These are phyloP conservation scores for Pterobdella sp. DNA, from an alignment of 2,888 invertebrate genomes.

Conservation along the genomic window DNA sequence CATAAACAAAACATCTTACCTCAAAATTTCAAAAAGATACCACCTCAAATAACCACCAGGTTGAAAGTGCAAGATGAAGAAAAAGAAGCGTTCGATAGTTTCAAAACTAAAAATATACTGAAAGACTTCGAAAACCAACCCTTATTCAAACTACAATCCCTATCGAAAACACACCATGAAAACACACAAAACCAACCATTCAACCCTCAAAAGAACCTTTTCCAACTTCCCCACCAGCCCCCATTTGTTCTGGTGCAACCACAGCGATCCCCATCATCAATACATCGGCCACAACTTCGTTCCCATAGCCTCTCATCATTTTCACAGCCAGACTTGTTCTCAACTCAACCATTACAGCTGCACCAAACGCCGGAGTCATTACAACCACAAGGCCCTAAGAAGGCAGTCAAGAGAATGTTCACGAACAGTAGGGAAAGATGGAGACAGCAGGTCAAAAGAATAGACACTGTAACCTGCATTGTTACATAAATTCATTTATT, in stretches of 20 bases:
- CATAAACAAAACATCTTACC: too few relatives aligned
- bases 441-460: slow-evolving; percentile 62
- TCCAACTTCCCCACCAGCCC: not conserved
- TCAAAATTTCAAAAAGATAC: too few relatives aligned
- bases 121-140: too few relatives aligned
- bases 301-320: not conserved
- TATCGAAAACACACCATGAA: not conserved
- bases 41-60: too few relatives aligned
- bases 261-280: not conserved
- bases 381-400: slow-evolving; percentile 23
- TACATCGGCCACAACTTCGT: not conserved
- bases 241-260: not conserved
- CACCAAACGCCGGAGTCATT: not conserved
- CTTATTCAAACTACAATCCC: too few relatives aligned
- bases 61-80: too few relatives aligned
- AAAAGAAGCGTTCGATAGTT: too few relatives aligned
- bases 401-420: slow-evolving; percentile 37
- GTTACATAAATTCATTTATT: too few relatives aligned
- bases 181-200: not conserved
- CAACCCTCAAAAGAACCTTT: not conserved
- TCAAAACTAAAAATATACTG: too few relatives aligned
- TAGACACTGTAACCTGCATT: not conserved
- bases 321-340: not conserved
- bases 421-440: slow-evolving; percentile 66
- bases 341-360: not conserved